Conservation (phyloP, 2,113 vertebrate genomes). For the Ginglymostoma cirratum region DNA sequence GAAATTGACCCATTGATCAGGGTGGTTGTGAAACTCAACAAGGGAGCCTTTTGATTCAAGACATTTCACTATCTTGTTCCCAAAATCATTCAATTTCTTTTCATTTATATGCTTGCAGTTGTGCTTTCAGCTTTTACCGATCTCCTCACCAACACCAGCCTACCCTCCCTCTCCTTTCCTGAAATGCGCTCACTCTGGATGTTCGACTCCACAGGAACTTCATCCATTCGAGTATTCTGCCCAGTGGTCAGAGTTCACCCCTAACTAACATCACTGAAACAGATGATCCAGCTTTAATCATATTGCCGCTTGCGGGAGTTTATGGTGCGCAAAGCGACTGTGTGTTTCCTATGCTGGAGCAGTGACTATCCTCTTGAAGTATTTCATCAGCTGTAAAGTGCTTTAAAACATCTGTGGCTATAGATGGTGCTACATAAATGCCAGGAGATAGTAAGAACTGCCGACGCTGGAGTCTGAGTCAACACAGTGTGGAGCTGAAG, state of each 20-base stretch:
- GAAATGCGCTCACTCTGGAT: not conserved
- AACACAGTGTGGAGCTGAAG: too few species aligned
- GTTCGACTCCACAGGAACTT: not conserved
- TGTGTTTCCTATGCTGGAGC: too few species aligned
- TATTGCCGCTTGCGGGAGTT: not conserved
- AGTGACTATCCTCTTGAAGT: not conserved
- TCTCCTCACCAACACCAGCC: not conserved
- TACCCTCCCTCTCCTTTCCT: not conserved
- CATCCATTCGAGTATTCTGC: not conserved
- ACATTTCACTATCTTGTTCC: not conserved
- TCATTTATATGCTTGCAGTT: not conserved
- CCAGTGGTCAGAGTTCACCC: not conserved
- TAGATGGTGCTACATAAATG: not conserved
- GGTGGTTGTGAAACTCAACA: not conserved
- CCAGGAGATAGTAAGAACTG: too few species aligned
- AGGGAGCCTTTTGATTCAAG: not conserved
- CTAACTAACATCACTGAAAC: not conserved
- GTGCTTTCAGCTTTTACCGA: not conserved
- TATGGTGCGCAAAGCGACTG: not conserved
- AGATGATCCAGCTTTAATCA: not conserved
- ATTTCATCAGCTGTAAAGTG: not conserved
- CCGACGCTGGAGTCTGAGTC: too few species aligned
- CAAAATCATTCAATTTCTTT: not conserved
- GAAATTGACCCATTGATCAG: not conserved
- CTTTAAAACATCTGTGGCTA: not conserved